Percentiles rank a stretch among this genome's conserved stretches.
These are phyloP conservation scores for Mormyrus iriodes DNA, from an alignment of 2,113 vertebrate genomes.

Conservation along the genomic window DNA sequence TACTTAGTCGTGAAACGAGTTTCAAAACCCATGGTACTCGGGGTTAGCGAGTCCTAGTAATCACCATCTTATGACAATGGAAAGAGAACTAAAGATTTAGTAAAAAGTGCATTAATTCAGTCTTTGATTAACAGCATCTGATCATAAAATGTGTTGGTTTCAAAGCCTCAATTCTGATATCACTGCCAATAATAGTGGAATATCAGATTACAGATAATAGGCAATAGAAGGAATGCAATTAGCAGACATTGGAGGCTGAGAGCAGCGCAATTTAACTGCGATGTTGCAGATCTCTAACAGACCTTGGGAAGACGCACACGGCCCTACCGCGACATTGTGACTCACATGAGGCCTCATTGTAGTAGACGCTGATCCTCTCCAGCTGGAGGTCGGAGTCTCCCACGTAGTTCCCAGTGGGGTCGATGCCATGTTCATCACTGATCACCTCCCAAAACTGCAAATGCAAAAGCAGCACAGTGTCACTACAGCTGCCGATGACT, in stretches of 20 bases:
- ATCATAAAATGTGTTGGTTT: background rate
- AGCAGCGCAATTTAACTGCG: background rate
- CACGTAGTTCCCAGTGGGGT: slow-evolving; percentile 75
- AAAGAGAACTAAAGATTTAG: background rate
- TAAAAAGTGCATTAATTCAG: background rate
- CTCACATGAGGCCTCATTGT: slow-evolving; percentile 82
- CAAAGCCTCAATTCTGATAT: background rate
- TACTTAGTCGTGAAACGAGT: background rate
- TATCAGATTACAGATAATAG: background rate
- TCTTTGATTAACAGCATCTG: background rate
- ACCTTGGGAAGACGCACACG: background rate
- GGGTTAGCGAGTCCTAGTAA: background rate
- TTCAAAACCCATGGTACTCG: background rate
- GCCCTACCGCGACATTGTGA: background rate
- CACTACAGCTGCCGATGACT: background rate
- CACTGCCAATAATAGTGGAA: background rate
- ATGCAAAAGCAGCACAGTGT: background rate
- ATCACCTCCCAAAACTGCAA: slow-evolving; percentile 80
- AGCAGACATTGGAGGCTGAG: background rate
- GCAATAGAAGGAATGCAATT: background rate
- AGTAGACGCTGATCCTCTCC: slow-evolving; percentile 80
- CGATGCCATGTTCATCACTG: slow-evolving; percentile 79
- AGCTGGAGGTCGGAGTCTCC: slow-evolving; percentile 77
- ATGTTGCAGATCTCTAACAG: background rate
- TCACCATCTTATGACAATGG: background rate